Evolutionary conservation across 2,888 invertebrate species (phyloP).

Genomic region (Ashinkailepas kermadecensis): DNA sequence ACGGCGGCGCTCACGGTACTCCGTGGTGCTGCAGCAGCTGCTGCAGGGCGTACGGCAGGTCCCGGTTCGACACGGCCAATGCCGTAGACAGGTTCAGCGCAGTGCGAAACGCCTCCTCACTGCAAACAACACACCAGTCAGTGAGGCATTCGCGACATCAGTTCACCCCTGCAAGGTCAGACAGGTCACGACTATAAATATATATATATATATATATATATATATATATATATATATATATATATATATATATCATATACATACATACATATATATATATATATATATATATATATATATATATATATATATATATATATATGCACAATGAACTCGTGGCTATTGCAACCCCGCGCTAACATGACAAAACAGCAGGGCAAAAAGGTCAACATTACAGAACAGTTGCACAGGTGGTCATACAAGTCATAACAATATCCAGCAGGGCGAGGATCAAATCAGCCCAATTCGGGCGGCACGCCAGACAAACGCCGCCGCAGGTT

Average conservation of each 20-base stretch:
- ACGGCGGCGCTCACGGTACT: neutral
- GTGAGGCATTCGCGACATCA: no score
- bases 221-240: neutral
- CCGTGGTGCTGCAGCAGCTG: neutral
- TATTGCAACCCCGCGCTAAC: no score
- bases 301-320: neutral
- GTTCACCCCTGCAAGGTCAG: no score
- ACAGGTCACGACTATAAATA: no score
- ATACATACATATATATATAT: neutral
- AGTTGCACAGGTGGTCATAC: no score
- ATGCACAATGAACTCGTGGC: neutral
- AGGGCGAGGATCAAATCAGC: no score
- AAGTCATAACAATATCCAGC: no score
- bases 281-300: neutral
- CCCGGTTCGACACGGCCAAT: neutral
- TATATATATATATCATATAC: neutral
- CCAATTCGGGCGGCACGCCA: no score
- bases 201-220: no score
- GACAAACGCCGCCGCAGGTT: no score
- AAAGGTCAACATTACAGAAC: no score
- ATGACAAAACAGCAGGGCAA: no score
- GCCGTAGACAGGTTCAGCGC: neutral
- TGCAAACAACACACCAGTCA: neutral
- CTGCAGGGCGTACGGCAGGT: neutral
- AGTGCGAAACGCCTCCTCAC: neutral